These are phyloP conservation scores for Deilephila elpenor DNA, from an alignment of 2,888 invertebrate species.

Conservation along the genomic window DNA sequence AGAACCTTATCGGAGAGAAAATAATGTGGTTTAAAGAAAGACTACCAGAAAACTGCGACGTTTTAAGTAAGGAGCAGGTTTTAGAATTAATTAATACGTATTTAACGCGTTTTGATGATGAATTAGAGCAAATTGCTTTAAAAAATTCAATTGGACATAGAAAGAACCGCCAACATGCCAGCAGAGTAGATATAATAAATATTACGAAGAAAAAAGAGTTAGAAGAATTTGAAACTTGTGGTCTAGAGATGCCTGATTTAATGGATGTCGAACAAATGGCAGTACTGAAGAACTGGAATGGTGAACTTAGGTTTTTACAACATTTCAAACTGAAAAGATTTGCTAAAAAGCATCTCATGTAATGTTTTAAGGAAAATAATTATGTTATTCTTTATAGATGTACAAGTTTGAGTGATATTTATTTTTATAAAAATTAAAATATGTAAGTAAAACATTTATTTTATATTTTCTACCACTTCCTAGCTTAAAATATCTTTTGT, in stretches of 20 bases:
- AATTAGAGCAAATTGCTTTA: conserved; percentile 90
- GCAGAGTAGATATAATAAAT: conserved; percentile 90
- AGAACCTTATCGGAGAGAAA: conserved; percentile 90
- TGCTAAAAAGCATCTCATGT: conserved; percentile 71
- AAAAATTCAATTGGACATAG: conserved; percentile 92
- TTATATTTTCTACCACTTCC: no score
- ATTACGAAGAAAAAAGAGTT: conserved; percentile 90
- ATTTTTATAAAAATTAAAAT: no score
- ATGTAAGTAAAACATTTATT: no score
- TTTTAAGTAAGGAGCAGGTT: conserved; percentile 86
- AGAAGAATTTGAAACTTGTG: conserved; percentile 90
- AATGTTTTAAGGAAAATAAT: conserved; percentile 34
- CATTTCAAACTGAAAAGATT: conserved; percentile 87
- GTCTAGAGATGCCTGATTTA: conserved; percentile 91
- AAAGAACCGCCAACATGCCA: conserved; percentile 91
- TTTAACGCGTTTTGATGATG: conserved; percentile 87
- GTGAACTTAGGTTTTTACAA: conserved; percentile 86
- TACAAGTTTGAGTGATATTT: no score
- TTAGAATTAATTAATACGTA: conserved; percentile 85
- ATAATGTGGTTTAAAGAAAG: conserved; percentile 90
- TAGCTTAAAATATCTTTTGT: no score
- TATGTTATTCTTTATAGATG: no score
- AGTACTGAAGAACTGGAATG: conserved; percentile 87
- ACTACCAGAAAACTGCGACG: conserved; percentile 81
- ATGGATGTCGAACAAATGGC: conserved; percentile 85